Base-by-base conservation (phyloP, 2,797 vertebrate genomes). In the Oreonectes daqikongensis region DNA sequence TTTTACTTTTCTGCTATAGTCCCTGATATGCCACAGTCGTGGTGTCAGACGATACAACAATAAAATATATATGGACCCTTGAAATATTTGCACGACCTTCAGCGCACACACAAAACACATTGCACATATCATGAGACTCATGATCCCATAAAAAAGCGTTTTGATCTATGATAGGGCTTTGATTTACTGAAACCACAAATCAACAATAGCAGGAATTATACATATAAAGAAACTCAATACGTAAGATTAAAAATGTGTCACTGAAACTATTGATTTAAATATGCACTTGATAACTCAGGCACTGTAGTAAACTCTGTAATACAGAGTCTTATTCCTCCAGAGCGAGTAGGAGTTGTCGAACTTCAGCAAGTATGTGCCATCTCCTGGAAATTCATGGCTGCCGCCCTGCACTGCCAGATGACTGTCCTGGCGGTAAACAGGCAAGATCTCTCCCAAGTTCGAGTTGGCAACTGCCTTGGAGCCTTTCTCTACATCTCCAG, bases 321-420 rank as follows among this genome's bases (percentile, higher is more conserved):
- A 99, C 30, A 99, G 94, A 78, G 95, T 99, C 93, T 99, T 99
- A 85, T 98, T 98, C 88, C 98, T 92, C 86, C 98, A 96, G 32
- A 99, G 93, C 3, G 97, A 99, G 90, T 99, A 99, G 0, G 98
- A 99, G 90, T 99, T 99, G 88, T 99, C 98, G 6, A 99, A 98
- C 87, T 99, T 99, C 60, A 99, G 90, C 84, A 96, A 93, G 89
- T 99, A 99, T 38, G 98, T 94, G 86, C 98, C 98, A 81, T 99
- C 96, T 26, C 98, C 98, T 11, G 96, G 97, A 83, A 98, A 99
- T 50, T 98, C 93, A 0, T 99, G 98, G 87, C 94, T 97, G 50
- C 97, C 98, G 0, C 94, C 95, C 50, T 95, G 94, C 40, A 98
- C 96, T 1, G 94, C 92, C 78, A 93, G 82, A 75, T 99, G 98